phyloP scores from a whole-genome alignment of 2,113 vertebrate genomes.

The Cynopterus brachyotis region DNA sequence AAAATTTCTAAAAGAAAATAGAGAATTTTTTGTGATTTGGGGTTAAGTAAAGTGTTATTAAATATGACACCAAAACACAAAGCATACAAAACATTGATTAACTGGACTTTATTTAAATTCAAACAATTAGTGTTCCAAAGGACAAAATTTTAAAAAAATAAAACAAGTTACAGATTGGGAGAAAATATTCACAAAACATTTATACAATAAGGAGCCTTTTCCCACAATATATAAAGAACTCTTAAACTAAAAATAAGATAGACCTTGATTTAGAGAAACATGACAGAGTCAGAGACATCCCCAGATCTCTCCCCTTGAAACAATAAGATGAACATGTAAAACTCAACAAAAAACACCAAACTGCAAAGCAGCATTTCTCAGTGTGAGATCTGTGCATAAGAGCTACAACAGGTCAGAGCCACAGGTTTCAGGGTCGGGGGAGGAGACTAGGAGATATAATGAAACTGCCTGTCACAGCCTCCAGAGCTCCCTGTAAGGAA shows the following conservation, averaged over 20 bases:
- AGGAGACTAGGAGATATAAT: too few species aligned
- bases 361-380: too few species aligned
- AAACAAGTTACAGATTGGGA: not conserved
- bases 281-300: too few species aligned
- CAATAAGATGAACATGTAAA: too few species aligned
- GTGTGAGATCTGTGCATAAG: too few species aligned
- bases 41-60: not conserved
- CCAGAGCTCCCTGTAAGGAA: too few species aligned
- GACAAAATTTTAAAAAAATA: not conserved
- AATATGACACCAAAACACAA: not conserved
- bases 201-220: not conserved
- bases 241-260: not conserved
- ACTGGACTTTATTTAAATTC: not conserved
- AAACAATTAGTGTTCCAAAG: not conserved
- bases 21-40: not conserved
- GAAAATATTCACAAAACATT: not conserved
- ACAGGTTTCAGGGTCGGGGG: too few species aligned
- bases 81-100: not conserved
- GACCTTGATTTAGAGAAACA: not conserved
- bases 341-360: too few species aligned
- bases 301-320: too few species aligned
- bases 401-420: too few species aligned
- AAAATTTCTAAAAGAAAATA: not conserved
- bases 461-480: too few species aligned
- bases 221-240: not conserved